These are phyloP conservation scores for Thalassophryne amazonica DNA, from an alignment of 2,797 vertebrate genomes.

Conservation along the genomic window DNA sequence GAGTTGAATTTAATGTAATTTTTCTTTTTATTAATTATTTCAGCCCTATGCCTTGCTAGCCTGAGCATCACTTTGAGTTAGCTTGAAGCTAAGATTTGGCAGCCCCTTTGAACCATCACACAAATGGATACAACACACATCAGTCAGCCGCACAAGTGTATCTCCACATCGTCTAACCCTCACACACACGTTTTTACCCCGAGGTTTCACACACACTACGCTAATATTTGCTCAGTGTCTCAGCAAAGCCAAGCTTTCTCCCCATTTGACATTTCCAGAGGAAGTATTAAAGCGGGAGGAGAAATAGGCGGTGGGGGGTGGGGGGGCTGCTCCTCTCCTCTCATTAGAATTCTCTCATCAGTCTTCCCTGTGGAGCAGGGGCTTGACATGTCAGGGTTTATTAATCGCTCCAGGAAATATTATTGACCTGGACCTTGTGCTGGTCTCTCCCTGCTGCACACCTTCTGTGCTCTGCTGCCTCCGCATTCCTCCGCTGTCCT, in stretches of 20 bases:
- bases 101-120: conserved; percentile 17
- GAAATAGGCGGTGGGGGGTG: background rate
- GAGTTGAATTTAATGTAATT: no score
- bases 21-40: no score
- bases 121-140: conserved; percentile 24
- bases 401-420: conserved; percentile 72
- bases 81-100: background rate
- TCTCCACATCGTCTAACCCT: conserved; percentile 33
- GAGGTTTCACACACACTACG: conserved; percentile 23
- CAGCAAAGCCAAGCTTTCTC: conserved; percentile 19
- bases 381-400: conserved; percentile 67
- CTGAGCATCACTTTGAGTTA: no score
- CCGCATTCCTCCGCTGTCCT: conserved; percentile 64
- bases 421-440: conserved; percentile 72
- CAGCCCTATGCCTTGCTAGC: no score
- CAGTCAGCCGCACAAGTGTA: conserved; percentile 8
- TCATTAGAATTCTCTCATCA: conserved; percentile 73
- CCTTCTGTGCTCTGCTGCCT: conserved; percentile 49
- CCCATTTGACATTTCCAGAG: conserved; percentile 63
- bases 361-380: conserved; percentile 39
- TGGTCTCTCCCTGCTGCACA: conserved; percentile 42
- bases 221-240: conserved; percentile 30
- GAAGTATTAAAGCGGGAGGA: conserved; percentile 22
- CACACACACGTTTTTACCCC: conserved; percentile 6
- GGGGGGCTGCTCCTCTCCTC: conserved; percentile 14